Evolutionary conservation across 2,113 vertebrate species (phyloP).

Genomic region (Gobio gobio): DNA sequence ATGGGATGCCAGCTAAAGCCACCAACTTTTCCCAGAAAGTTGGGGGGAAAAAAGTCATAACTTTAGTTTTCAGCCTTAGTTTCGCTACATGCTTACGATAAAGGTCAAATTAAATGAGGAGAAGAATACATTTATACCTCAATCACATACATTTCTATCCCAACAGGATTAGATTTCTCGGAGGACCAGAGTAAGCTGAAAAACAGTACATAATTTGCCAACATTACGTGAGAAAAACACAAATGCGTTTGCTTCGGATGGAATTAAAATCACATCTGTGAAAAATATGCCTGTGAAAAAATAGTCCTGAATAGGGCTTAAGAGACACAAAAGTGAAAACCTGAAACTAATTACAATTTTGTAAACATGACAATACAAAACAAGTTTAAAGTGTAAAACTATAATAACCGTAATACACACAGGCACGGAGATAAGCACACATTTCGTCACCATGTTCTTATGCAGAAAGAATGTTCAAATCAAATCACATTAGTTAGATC

Average conservation of each 20-base stretch:
- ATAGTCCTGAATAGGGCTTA: not conserved
- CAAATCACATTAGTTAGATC: constrained; percentile 20
- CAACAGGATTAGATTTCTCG: constrained; percentile 6
- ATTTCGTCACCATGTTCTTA: not conserved
- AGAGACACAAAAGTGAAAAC: not conserved
- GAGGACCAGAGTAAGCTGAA: constrained; percentile 15
- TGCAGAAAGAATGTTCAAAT: constrained; percentile 4
- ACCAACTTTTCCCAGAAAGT: not conserved
- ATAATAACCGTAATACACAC: not conserved
- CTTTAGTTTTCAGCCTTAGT: not conserved
- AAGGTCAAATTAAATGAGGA: constrained; percentile 23
- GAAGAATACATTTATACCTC: not conserved
- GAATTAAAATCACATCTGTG: constrained; percentile 1
- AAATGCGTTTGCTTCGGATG: not conserved
- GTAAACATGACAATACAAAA: not conserved
- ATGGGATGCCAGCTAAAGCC: not conserved
- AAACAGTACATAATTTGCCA: constrained; percentile 5
- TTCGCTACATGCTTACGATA: not conserved
- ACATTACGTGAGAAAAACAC: constrained; percentile 20
- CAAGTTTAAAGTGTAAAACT: not conserved
- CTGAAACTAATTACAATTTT: not conserved
- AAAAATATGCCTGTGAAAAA: not conserved
- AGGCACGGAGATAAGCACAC: not conserved
- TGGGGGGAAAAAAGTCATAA: not conserved
- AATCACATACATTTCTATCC: not conserved